phyloP scores from a whole-genome alignment of 2,797 vertebrate genomes.

The Yasuhikotakia modesta region DNA sequence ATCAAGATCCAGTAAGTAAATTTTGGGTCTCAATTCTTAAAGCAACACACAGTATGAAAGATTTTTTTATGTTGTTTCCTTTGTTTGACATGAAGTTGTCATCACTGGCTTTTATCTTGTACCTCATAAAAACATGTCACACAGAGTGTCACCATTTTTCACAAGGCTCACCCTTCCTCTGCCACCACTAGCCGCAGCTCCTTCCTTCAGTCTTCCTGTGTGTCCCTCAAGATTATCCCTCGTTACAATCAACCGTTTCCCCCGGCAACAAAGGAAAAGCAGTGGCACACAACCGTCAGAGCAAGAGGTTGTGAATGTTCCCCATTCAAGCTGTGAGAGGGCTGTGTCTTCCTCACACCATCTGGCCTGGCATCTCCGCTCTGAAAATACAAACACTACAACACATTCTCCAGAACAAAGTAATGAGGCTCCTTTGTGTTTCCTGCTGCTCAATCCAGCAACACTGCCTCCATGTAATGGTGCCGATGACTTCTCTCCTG shows the following conservation, averaged over 20 bases:
- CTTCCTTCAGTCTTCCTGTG: conserved; percentile 40
- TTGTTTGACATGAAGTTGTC: conserved; percentile 27
- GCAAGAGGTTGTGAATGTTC: conserved; percentile 37
- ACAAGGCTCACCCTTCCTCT: conserved; percentile 58
- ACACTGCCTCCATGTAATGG: conserved; percentile 60
- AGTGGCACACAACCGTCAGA: conserved; percentile 63
- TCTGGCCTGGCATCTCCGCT: conserved; percentile 48
- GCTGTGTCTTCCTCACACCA: conserved; percentile 58
- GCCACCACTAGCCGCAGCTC: conserved; percentile 37
- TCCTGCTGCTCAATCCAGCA: conserved; percentile 55
- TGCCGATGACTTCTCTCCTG: conserved; percentile 65
- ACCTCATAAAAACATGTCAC: neutral
- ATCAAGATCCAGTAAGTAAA: conserved; percentile 29
- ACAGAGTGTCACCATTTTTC: conserved; percentile 54
- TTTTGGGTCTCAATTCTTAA: conserved; percentile 18
- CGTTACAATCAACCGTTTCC: conserved; percentile 61
- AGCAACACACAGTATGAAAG: neutral
- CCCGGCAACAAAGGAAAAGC: conserved; percentile 68
- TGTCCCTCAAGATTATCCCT: conserved; percentile 49
- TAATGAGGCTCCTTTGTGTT: conserved; percentile 38
- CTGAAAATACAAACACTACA: conserved; percentile 36
- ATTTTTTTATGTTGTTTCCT: neutral
- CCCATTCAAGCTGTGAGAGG: conserved; percentile 61
- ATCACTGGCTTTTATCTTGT: conserved; percentile 16
- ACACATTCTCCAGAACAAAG: conserved; percentile 39